Percentiles rank a stretch among this genome's conserved stretches.
Evolutionary conservation across 2,113 vertebrate genomes (phyloP).

Genomic region (Sterna hirundo): DNA sequence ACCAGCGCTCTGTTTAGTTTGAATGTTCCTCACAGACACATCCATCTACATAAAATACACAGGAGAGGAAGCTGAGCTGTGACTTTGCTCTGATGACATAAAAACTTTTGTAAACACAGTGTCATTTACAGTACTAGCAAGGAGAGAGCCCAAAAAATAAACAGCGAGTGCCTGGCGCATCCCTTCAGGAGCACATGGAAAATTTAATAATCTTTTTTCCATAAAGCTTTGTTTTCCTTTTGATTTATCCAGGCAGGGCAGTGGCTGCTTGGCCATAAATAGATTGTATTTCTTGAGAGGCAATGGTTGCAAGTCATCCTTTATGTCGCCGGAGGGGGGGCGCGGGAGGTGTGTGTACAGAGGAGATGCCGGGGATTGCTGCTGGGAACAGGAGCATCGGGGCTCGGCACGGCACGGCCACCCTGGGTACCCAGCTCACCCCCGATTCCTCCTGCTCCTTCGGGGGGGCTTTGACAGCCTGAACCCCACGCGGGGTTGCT

Average conservation of each 20-base stretch:
- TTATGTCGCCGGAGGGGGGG: neutral
- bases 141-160: slow-evolving; percentile 54
- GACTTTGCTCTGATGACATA: slow-evolving; percentile 78
- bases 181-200: slow-evolving; percentile 64
- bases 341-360: neutral
- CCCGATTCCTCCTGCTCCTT: neutral
- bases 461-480: neutral
- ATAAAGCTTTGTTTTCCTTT: slow-evolving; percentile 66
- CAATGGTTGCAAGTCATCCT: neutral
- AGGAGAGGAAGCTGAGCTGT: slow-evolving; percentile 77
- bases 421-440: neutral
- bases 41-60: slow-evolving; percentile 75
- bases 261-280: slow-evolving; percentile 68
- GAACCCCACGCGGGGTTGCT: no score
- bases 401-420: neutral
- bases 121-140: slow-evolving; percentile 69
- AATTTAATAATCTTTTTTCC: slow-evolving; percentile 76
- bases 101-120: slow-evolving; percentile 79
- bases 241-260: slow-evolving; percentile 64
- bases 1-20: slow-evolving; percentile 74
- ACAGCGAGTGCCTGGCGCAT: slow-evolving; percentile 40
- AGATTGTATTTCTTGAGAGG: slow-evolving; percentile 48
- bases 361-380: neutral
- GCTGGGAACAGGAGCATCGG: neutral
- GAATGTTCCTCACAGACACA: slow-evolving; percentile 72